phyloP scores from a whole-genome alignment of 2,888 invertebrate genomes.

The Phyto melanocephala region DNA sequence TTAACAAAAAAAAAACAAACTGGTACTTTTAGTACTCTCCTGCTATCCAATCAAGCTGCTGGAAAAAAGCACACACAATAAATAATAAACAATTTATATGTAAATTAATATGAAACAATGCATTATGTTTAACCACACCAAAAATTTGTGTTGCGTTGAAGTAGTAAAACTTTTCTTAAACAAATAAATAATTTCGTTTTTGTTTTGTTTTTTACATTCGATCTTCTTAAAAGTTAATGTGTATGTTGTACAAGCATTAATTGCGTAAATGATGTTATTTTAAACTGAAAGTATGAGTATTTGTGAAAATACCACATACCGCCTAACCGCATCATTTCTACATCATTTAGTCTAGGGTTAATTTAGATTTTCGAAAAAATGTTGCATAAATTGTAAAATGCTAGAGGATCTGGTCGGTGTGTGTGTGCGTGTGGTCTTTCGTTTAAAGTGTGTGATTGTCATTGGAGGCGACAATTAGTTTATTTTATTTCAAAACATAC shows the following conservation, averaged over 20 bases:
- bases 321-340: constrained; percentile 48
- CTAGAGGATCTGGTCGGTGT: not conserved
- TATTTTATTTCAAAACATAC: constrained; percentile 39
- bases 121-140: not conserved
- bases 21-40: not conserved
- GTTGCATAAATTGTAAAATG: not conserved
- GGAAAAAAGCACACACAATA: constrained; percentile 12
- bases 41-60: constrained; percentile 32
- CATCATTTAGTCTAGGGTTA: constrained; percentile 8
- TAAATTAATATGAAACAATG: too few relatives aligned
- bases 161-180: constrained; percentile 59
- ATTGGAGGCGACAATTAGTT: constrained; percentile 55
- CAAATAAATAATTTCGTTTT: constrained; percentile 53
- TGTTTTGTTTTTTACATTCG: not conserved
- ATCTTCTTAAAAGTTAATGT: not conserved
- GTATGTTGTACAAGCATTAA: not conserved
- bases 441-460: not conserved
- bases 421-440: constrained; percentile 45
- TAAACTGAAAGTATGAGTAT: not conserved
- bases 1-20: not conserved
- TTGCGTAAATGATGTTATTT: not conserved
- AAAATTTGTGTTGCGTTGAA: constrained; percentile 15
- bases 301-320: constrained; percentile 38
- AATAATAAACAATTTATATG: constrained; percentile 3
- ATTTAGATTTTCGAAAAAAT: not conserved